Evolutionary conservation across 2,888 invertebrate species (phyloP), one percentile per base, ranked within the genome.

Genomic region (Chelonus formosanus): DNA sequence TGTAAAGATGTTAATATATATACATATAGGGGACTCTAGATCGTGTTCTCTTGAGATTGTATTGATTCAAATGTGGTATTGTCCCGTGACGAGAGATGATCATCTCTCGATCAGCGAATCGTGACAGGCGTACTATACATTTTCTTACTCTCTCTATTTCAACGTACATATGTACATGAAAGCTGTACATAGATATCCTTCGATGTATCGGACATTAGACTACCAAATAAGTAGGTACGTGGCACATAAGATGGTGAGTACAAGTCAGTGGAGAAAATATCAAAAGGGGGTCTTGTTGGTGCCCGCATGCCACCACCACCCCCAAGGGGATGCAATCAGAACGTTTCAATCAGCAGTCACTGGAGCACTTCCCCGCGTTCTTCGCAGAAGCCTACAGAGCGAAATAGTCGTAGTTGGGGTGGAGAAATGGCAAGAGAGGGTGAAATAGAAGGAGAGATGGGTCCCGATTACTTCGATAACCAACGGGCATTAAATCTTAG

Each of bases 311-410:
- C 66, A 64, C 50, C 55, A 71, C 79, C 78, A 73, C 77, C 78
- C 79, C 81, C 79, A 75, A 75, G 78, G 83, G 83, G 80, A 80
- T 78, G 83, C 83, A 84, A 84, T 84, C 84, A 84, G 82, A 77
- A 83, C 83, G 82, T 84, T 84, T 84, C 84, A 84, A 84, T 84
- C 84, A 84, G 82, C 80, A 78, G 77, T 78, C 80, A 78, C 78
- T 74, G 71, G 73, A 77, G 70, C 69, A 69, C 63, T 67, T 50
- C 53, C 54, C 57, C 31, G 36, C 40, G 48, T 43, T 31, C 50
- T 48, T 56, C 40, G 63, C 56, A 5, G 35, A 55, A 68, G 64
- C 40, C 34, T 48, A 44, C 32, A 36, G 65, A 70, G 69, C 55
- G 65, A 67, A 70, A 70, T 70, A 63, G 67, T 66, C 40, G 63